Conservation (phyloP, 35 echinoderm and acorn worm species). For the Apostichopus parvimensis region DNA sequence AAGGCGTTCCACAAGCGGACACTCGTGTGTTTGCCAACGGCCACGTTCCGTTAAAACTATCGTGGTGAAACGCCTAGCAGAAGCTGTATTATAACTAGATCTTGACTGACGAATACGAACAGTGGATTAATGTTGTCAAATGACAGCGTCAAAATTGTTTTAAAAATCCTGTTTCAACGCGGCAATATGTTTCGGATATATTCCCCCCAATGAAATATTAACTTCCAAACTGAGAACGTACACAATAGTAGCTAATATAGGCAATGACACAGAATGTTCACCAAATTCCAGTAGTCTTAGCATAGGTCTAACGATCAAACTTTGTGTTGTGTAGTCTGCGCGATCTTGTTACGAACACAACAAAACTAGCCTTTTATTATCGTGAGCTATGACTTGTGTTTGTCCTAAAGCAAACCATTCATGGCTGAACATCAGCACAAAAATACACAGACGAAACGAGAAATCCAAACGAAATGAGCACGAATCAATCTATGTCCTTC, state of each 20-base stretch:
- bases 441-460: neutral
- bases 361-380: neutral
- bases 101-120: neutral
- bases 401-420: neutral
- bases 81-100: neutral
- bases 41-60: neutral
- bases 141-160: neutral
- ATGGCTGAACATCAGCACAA: constrained; percentile 11
- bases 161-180: neutral
- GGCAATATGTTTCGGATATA: neutral
- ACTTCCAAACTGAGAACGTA: neutral
- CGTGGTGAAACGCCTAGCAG: neutral
- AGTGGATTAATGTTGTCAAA: neutral
- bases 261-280: neutral
- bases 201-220: neutral
- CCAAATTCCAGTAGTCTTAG: neutral
- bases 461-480: constrained; percentile 1
- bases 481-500: constrained; percentile 13
- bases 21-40: neutral
- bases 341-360: neutral
- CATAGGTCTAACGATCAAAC: neutral
- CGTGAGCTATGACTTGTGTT: neutral
- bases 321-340: neutral
- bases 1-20: constrained; percentile 10
- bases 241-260: neutral